Evolutionary conservation across 2,797 vertebrate genomes (phyloP), one percentile per base, ranked within the genome.

Genomic region (Mormyrus proboscirostris): DNA sequence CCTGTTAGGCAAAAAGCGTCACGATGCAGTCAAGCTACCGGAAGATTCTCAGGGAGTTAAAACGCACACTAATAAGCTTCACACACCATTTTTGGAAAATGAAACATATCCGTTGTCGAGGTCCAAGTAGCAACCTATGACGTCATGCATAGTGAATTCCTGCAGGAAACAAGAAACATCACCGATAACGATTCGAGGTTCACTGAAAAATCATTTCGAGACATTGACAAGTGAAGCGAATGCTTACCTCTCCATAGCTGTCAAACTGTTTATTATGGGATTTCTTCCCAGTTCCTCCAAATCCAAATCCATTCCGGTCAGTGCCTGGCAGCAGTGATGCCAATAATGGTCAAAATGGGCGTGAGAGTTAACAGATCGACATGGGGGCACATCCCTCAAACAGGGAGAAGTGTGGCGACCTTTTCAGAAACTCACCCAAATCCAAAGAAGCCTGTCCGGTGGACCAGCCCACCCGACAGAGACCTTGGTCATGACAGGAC

Each of bases 81-180:
- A 86, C 92, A 91, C 92, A 98, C 99, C 98, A 87, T 99, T 99
- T 96, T 99, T 99, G 6, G 98, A 97, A 95, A 97, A 99, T n/a
- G 95, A 98, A 69, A 99, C 90, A 6, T 97, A 95, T 8, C 94
- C 93, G 91, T 96, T 97, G 65, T 99, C 98, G 33, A 97, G 57
- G 92, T 99, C 98, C 89, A 99, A 88, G 84, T 97, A 99, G 92
- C 98, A 99, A 1, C 99, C 98, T 55, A 99, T 97, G 0, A 96
- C 97, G 92, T 99, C 99, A 4, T 99, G 99, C 99, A 99, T 99
- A 44, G 99, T 99, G 90, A 98, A 99, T 92, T 99, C 98, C 99
- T 99, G 0, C 69, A 91, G 51, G 91, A 90, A 55, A 87, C 25
- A 44, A 59, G 6, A 53, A 59, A n/a, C 41, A n/a, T 47, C 38